Conservation (phyloP, 2,113 vertebrate species). For the Meles meles region DNA sequence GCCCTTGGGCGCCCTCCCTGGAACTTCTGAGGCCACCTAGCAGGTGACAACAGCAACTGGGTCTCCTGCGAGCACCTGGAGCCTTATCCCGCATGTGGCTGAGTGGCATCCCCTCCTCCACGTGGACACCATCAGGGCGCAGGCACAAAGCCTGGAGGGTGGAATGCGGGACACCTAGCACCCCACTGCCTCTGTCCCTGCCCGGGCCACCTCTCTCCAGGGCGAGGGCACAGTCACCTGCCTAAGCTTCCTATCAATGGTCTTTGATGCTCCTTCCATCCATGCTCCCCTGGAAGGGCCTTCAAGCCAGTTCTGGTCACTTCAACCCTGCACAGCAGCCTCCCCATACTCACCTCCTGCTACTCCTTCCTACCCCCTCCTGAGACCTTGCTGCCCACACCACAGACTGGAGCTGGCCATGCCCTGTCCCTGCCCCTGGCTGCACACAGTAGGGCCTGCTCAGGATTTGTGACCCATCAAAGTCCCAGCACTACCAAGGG, state of each 20-base stretch:
- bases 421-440: not conserved
- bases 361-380: not conserved
- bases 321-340: not conserved
- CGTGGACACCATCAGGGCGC: not conserved
- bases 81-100: not conserved
- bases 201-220: not conserved
- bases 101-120: not conserved
- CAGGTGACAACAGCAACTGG: not conserved
- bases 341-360: not conserved
- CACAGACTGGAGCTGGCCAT: not conserved
- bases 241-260: not conserved
- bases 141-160: not conserved
- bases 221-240: too few relatives aligned
- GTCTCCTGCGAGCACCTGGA: not conserved
- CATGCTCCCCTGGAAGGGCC: not conserved
- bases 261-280: not conserved
- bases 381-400: not conserved
- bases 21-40: not conserved
- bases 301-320: not conserved
- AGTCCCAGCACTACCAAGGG: not conserved
- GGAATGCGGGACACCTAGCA: not conserved
- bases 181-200: not conserved
- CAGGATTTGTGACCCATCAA: not conserved
- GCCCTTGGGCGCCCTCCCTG: not conserved
- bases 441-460: not conserved